Evolutionary conservation across 2,888 invertebrate species (phyloP).

Genomic region (Rhaphigaster nebulosa): DNA sequence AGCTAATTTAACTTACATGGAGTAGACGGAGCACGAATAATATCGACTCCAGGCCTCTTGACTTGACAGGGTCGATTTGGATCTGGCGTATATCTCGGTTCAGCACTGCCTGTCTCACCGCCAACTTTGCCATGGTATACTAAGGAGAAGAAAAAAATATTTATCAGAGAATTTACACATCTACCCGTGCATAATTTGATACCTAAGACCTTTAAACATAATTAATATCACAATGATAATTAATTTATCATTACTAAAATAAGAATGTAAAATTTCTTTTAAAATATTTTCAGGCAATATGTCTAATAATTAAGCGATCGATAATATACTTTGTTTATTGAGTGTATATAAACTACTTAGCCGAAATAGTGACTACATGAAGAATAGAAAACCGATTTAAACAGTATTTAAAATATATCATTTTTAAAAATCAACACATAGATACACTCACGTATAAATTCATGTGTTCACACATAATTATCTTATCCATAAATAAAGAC

Average conservation of each 20-base stretch:
- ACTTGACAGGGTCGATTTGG: constrained; percentile 79
- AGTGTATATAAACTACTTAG: too few relatives aligned
- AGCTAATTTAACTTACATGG: constrained; percentile 72
- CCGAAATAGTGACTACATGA: too few relatives aligned
- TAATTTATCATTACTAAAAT: background rate
- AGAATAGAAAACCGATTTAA: background rate
- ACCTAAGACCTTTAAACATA: background rate
- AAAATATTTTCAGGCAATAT: background rate
- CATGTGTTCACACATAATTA: too few relatives aligned
- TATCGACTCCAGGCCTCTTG: constrained; percentile 75
- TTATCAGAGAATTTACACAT: background rate
- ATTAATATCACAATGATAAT: background rate
- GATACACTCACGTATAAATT: too few relatives aligned
- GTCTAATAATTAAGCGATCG: background rate
- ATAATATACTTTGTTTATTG: background rate
- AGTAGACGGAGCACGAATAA: constrained; percentile 80
- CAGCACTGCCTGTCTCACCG: constrained; percentile 67
- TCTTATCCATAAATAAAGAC: too few relatives aligned
- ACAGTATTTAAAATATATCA: background rate
- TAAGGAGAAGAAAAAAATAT: constrained; percentile 58
- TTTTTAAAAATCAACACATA: background rate
- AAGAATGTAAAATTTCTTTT: background rate
- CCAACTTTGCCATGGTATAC: constrained; percentile 69
- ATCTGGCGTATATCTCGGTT: constrained; percentile 83
- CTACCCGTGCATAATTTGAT: background rate